Evolutionary conservation across 2,888 invertebrate genomes (phyloP).

Genomic region (Dryadula phaetusa): DNA sequence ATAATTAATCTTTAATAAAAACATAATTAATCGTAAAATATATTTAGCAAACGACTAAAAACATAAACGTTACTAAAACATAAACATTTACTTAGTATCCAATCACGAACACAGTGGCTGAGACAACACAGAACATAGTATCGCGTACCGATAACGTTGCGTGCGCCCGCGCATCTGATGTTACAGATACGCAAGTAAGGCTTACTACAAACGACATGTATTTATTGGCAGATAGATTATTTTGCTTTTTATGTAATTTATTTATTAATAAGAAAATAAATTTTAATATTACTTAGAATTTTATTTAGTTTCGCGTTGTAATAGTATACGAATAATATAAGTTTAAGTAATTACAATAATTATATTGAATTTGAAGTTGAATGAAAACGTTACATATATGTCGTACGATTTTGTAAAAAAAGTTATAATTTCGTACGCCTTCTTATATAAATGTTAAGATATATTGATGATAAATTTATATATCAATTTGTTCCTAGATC

Average conservation of each 20-base stretch:
- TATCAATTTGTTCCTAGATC: constrained; percentile 19
- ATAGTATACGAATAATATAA: neutral
- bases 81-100: neutral
- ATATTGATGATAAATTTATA: neutral
- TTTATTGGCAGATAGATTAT: neutral
- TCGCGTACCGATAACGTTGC: constrained; percentile 37
- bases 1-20: too few relatives aligned
- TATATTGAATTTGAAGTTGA: too few relatives aligned
- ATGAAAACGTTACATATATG: too few relatives aligned
- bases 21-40: too few relatives aligned
- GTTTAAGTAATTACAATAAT: neutral
- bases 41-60: neutral
- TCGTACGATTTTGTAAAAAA: too few relatives aligned
- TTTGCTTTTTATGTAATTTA: neutral
- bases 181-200: constrained; percentile 35
- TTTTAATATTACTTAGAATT: neutral
- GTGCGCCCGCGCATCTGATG: constrained; percentile 36
- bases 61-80: too few relatives aligned
- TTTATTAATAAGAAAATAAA: neutral
- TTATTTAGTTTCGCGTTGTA: neutral
- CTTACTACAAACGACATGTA: constrained; percentile 14
- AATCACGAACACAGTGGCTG: constrained; percentile 29
- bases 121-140: constrained; percentile 38
- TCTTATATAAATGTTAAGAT: neutral
- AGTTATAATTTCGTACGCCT: neutral